A percentile compares a stretch with the other conserved stretches of the same genome.
phyloP scores from a whole-genome alignment of 2,888 invertebrate genomes.

The Orthosia incerta region DNA sequence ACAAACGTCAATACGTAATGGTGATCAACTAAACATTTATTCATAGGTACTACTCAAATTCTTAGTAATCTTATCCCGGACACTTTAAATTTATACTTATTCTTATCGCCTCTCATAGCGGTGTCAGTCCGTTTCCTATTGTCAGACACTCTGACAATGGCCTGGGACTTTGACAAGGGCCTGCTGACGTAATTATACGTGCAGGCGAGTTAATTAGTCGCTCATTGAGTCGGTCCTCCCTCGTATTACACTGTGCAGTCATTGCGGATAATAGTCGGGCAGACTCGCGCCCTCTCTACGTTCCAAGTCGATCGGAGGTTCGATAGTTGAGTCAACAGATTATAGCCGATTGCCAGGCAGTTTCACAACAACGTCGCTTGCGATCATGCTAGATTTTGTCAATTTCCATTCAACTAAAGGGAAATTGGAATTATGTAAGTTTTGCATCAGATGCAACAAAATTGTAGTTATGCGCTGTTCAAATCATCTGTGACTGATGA shows the following conservation, averaged over 20 bases:
- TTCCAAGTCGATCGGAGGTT: slow-evolving; percentile 46
- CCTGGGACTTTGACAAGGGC: slow-evolving; percentile 61
- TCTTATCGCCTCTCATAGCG: slow-evolving; percentile 57
- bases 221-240: slow-evolving; percentile 70
- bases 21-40: slow-evolving; percentile 42
- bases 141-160: slow-evolving; percentile 57
- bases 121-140: slow-evolving; percentile 67
- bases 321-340: slow-evolving; percentile 52
- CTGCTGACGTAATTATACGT: slow-evolving; percentile 72
- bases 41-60: slow-evolving; percentile 50
- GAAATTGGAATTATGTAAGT: slow-evolving; percentile 45
- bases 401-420: slow-evolving; percentile 41
- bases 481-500: slow-evolving; percentile 7
- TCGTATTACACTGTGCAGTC: slow-evolving; percentile 65
- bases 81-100: slow-evolving; percentile 53
- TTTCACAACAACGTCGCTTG: slow-evolving; percentile 50
- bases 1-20: slow-evolving; percentile 48
- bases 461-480: not conserved
- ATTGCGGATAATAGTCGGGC: slow-evolving; percentile 65
- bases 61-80: slow-evolving; percentile 60
- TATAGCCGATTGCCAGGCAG: slow-evolving; percentile 36
- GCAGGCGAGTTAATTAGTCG: slow-evolving; percentile 73
- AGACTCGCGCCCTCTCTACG: slow-evolving; percentile 54
- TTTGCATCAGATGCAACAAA: slow-evolving; percentile 24
- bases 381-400: slow-evolving; percentile 56